Percentiles rank a stretch among this genome's conserved stretches.
Conservation (phyloP, 1,140 invertebrate genomes). For the Orussus abietinus region DNA sequence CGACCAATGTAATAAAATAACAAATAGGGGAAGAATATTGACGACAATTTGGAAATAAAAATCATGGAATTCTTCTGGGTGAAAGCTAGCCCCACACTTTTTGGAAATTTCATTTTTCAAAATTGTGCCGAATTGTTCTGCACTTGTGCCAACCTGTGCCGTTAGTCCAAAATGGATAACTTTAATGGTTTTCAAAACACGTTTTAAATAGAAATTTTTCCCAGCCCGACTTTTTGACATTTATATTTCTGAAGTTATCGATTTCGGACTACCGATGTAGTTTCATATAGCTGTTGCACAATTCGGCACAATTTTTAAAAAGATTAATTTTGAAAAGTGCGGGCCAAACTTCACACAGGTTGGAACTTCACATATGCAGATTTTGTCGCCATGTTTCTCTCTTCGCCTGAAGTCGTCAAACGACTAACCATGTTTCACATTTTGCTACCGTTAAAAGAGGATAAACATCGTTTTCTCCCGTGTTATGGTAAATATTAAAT, state of each 20-base stretch:
- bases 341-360: background rate
- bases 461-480: too few species aligned
- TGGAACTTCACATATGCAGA: too few species aligned
- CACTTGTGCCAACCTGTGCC: background rate
- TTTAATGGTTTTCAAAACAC: background rate
- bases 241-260: background rate
- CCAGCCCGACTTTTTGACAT: background rate
- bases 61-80: too few species aligned
- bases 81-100: background rate
- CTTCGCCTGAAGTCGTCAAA: too few species aligned
- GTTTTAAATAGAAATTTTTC: too few species aligned
- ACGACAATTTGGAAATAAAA: too few species aligned
- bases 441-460: too few species aligned
- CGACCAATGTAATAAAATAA: too few species aligned
- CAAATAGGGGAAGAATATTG: too few species aligned
- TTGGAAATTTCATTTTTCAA: background rate
- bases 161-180: background rate
- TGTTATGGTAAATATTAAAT: too few species aligned
- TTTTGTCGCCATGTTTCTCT: too few species aligned
- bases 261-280: background rate
- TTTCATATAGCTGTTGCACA: background rate
- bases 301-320: conserved; percentile 1
- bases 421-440: too few species aligned
- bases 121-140: background rate
- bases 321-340: background rate